Conservation (phyloP, 2,888 invertebrate genomes). For the Clanis bilineata region DNA sequence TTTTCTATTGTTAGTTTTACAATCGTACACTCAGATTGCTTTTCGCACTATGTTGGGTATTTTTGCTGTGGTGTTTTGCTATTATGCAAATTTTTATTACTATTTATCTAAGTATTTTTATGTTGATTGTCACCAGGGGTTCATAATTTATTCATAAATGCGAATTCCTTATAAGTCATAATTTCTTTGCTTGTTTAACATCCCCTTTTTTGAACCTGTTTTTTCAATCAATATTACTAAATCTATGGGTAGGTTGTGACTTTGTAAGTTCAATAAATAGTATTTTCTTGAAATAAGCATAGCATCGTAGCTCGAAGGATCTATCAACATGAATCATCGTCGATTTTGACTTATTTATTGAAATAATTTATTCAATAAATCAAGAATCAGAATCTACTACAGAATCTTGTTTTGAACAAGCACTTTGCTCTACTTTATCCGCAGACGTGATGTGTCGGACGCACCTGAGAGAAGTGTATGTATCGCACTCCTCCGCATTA, state of each 20-base stretch:
- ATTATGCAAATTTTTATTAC: slow-evolving; percentile 7
- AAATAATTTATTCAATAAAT: background rate
- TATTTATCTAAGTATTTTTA: slow-evolving; percentile 3
- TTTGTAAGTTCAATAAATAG: no score
- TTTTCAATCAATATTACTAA: background rate
- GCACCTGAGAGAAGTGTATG: background rate
- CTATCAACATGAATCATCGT: background rate
- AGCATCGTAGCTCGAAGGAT: no score
- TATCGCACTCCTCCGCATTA: background rate
- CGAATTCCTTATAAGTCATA: background rate
- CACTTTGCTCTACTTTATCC: background rate
- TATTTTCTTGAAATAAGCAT: no score
- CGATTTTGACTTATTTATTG: background rate
- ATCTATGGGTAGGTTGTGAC: no score
- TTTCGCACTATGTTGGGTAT: background rate
- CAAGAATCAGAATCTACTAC: no score
- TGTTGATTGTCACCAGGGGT: background rate
- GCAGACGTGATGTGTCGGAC: background rate
- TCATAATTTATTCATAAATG: background rate
- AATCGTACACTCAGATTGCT: background rate
- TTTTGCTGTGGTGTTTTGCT: background rate
- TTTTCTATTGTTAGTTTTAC: background rate
- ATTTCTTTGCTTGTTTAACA: background rate
- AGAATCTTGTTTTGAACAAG: background rate
- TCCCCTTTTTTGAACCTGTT: background rate